These are phyloP conservation scores for Esperia sulphurella DNA, from an alignment of 2,888 invertebrate genomes.

Conservation along the genomic window DNA sequence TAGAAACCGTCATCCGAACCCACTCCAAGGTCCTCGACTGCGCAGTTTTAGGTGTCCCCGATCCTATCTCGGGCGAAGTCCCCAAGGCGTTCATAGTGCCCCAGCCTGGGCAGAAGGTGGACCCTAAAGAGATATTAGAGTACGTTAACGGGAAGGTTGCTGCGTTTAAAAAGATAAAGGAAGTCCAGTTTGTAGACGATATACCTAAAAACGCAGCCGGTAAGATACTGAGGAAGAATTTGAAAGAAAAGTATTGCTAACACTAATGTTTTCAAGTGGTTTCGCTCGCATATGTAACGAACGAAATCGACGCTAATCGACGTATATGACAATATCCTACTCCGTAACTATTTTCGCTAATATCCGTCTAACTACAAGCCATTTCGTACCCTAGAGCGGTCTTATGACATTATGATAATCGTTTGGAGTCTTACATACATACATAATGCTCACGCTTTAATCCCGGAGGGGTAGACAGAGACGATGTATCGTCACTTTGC, in stretches of 20 bases:
- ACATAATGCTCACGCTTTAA: no score
- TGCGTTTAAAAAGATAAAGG: constrained; percentile 84
- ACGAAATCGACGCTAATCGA: no score
- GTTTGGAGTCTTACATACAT: no score
- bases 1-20: constrained; percentile 86
- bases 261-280: no score
- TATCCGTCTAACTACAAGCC: no score
- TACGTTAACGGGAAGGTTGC: constrained; percentile 84
- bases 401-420: no score
- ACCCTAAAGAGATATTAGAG: constrained; percentile 80
- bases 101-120: constrained; percentile 55
- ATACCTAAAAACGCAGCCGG: constrained; percentile 89
- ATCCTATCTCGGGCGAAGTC: constrained; percentile 84
- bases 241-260: constrained; percentile 67
- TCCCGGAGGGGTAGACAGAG: no score
- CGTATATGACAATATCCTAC: no score
- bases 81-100: constrained; percentile 87
- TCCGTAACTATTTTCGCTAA: no score
- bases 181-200: constrained; percentile 82
- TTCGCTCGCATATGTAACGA: no score
- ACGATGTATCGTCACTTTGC: no score
- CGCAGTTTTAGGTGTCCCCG: constrained; percentile 90
- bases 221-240: constrained; percentile 84
- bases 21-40: constrained; percentile 89
- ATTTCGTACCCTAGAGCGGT: no score